Evolutionary conservation across 2,888 invertebrate genomes (phyloP).

Genomic region (Tipula lateralis): DNA sequence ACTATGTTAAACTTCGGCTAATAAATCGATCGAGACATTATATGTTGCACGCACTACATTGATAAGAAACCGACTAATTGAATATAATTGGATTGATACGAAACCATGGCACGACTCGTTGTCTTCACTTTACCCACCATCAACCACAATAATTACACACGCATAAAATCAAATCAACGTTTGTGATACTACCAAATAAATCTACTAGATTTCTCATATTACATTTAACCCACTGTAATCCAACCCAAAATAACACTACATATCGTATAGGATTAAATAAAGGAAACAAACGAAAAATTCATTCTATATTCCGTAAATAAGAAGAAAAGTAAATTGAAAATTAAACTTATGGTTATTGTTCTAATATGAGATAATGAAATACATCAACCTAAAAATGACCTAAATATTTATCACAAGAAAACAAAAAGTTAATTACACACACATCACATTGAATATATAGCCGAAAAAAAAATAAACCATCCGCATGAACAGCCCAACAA

Average conservation of each 20-base stretch:
- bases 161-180: not conserved
- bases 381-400: constrained; percentile 14
- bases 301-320: not conserved
- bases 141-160: not conserved
- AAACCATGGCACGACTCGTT: too few species aligned
- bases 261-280: not conserved
- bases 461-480: not conserved
- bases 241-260: not conserved
- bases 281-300: not conserved
- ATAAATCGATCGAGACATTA: too few species aligned
- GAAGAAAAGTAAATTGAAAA: not conserved
- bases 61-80: too few species aligned
- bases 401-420: constrained; percentile 24
- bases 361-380: constrained; percentile 24
- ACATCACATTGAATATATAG: not conserved
- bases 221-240: not conserved
- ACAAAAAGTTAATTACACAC: constrained; percentile 11
- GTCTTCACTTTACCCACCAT: too few species aligned
- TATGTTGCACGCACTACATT: too few species aligned
- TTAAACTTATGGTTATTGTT: constrained; percentile 24
- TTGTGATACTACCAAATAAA: not conserved
- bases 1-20: too few species aligned
- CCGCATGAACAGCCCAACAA: not conserved
- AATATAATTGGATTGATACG: too few species aligned
- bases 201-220: not conserved